A percentile compares a stretch with the other conserved stretches of the same genome.
phyloP scores from a whole-genome alignment of 2,797 vertebrate genomes.

The Rhinophrynus dorsalis region DNA sequence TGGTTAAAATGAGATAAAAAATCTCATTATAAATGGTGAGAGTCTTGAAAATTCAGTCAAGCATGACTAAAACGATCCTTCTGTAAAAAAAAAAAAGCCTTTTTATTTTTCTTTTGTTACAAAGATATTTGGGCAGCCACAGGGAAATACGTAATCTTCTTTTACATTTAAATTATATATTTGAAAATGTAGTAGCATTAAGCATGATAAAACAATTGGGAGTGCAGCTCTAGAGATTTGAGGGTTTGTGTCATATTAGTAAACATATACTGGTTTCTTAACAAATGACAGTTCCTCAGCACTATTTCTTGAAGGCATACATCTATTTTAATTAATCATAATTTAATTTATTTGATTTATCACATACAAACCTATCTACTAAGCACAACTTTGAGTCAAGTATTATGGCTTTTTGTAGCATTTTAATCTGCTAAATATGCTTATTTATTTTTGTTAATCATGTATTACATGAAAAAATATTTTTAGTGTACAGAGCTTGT shows the following conservation, averaged over 20 bases:
- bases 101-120: constrained; percentile 78
- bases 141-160: constrained; percentile 79
- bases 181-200: constrained; percentile 68
- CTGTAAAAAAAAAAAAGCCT: constrained; percentile 75
- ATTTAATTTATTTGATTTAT: not conserved
- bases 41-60: constrained; percentile 75
- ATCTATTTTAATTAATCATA: not conserved
- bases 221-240: constrained; percentile 59
- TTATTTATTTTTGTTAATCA: too few relatives aligned
- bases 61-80: constrained; percentile 80
- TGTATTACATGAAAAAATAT: too few relatives aligned
- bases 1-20: constrained; percentile 74
- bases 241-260: constrained; percentile 62
- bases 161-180: constrained; percentile 79
- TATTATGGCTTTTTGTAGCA: too few relatives aligned
- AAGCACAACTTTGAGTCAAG: too few relatives aligned
- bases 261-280: constrained; percentile 56
- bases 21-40: constrained; percentile 80
- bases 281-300: constrained; percentile 52
- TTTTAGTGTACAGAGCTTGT: too few relatives aligned
- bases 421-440: too few relatives aligned
- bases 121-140: constrained; percentile 79
- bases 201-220: constrained; percentile 71
- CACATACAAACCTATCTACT: not conserved
- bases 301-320: constrained; percentile 24